phyloP scores from a whole-genome alignment of 2,113 vertebrate species.

The Progne subis region DNA sequence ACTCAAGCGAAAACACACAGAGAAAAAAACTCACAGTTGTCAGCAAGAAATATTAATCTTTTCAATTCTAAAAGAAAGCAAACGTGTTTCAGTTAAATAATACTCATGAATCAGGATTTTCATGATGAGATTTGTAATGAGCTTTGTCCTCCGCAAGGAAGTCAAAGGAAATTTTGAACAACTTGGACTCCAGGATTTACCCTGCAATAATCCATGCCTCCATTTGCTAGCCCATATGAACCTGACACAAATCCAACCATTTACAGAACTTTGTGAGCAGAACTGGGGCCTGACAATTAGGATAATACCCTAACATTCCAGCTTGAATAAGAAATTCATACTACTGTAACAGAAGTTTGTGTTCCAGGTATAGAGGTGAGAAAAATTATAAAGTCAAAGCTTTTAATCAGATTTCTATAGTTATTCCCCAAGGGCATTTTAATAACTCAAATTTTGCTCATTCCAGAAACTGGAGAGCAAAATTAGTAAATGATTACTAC shows the following conservation, averaged over 20 bases:
- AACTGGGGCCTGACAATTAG: not conserved
- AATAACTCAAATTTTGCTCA: not conserved
- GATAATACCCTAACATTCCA: not conserved
- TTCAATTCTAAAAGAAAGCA: not conserved
- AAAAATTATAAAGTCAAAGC: not conserved
- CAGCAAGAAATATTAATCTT: not conserved
- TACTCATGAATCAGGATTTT: not conserved
- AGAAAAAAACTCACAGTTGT: not conserved
- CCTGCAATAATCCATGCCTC: not conserved
- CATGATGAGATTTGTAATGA: not conserved
- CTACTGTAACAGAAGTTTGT: not conserved
- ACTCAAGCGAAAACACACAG: fast-evolving
- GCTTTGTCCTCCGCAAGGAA: not conserved
- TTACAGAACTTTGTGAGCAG: not conserved
- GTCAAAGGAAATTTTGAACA: not conserved
- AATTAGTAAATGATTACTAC: not conserved
- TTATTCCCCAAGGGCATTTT: not conserved
- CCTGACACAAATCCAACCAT: not conserved
- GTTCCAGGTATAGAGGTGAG: not conserved
- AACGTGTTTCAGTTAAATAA: not conserved
- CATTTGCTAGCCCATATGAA: not conserved
- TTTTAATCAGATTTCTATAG: not conserved
- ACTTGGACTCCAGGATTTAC: not conserved
- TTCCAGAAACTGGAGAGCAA: not conserved
- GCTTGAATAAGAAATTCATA: not conserved